Conservation (phyloP, 2,888 invertebrate species). For the Mythimna lalbum region DNA sequence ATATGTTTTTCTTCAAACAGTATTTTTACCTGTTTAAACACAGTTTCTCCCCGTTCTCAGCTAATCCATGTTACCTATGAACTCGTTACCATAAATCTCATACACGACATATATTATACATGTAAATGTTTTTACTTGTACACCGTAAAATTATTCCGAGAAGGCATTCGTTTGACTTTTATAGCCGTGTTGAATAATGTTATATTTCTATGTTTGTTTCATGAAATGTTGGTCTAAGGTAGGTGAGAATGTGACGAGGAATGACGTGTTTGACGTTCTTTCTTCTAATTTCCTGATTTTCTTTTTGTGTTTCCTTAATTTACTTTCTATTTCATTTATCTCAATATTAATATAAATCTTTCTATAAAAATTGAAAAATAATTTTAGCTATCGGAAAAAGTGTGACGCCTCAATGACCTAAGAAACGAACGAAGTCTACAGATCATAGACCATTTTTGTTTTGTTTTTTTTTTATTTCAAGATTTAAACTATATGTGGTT, state of each 20-base stretch:
- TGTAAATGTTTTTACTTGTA: conserved; percentile 83
- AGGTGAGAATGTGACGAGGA: conserved; percentile 22
- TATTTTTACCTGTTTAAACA: conserved; percentile 44
- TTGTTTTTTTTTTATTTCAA: no score
- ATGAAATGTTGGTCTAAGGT: conserved; percentile 64
- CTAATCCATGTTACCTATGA: conserved; percentile 69
- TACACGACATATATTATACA: conserved; percentile 78
- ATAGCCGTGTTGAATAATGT: conserved; percentile 85
- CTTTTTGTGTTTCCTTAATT: no score
- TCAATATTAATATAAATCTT: no score
- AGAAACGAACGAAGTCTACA: no score
- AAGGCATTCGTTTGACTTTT: conserved; percentile 85
- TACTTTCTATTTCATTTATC: no score
- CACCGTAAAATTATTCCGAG: conserved; percentile 84
- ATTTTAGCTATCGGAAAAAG: no score
- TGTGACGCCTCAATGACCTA: no score
- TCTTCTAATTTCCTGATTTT: no score
- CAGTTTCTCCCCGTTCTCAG: conserved; percentile 33
- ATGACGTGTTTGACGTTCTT: not conserved
- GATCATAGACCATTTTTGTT: no score
- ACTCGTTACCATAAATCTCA: conserved; percentile 77
- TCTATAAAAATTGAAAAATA: no score
- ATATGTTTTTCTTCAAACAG: conserved; percentile 13
- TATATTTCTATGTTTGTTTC: conserved; percentile 83
- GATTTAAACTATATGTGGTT: no score